Conservation (phyloP, 2,888 invertebrate genomes). For the Conchocele bisecta region DNA sequence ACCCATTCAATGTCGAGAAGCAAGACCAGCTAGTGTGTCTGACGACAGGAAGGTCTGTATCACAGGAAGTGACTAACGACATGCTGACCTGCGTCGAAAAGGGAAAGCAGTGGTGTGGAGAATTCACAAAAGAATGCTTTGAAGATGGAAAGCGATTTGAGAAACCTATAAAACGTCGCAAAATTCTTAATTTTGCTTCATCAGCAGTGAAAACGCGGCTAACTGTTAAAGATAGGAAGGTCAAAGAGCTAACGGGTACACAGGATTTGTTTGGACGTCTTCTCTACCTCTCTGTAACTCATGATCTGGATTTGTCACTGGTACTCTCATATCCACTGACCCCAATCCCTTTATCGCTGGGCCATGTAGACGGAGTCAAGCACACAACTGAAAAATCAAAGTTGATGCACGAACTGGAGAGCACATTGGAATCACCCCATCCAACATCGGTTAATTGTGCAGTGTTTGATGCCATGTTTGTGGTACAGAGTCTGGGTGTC, state of each 20-base stretch:
- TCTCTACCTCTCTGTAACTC: background rate
- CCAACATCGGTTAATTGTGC: constrained; percentile 7
- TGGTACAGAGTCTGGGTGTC: constrained; percentile 4
- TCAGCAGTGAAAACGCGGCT: background rate
- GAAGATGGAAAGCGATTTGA: constrained; percentile 29
- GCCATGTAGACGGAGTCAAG: constrained; percentile 34
- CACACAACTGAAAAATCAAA: constrained; percentile 36
- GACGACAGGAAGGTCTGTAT: no score
- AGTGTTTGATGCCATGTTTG: constrained; percentile 29
- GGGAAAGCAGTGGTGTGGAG: constrained; percentile 19
- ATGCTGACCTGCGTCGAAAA: no score
- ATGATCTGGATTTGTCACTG: constrained; percentile 31
- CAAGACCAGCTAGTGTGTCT: no score
- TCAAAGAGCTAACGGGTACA: constrained; percentile 13
- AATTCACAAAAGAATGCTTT: constrained; percentile 36
- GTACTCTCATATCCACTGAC: constrained; percentile 28
- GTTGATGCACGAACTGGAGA: constrained; percentile 28
- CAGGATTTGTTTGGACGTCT: constrained; percentile 45
- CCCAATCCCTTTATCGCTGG: constrained; percentile 35
- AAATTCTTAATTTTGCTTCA: constrained; percentile 34
- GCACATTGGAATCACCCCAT: background rate
- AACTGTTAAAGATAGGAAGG: background rate
- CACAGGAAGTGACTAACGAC: no score
- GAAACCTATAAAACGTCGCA: constrained; percentile 33
- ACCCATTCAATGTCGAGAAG: no score